Percentiles rank a stretch among this genome's conserved stretches.
These are phyloP conservation scores for Tenthredo notha DNA, from an alignment of 2,888 invertebrate genomes.

Conservation along the genomic window DNA sequence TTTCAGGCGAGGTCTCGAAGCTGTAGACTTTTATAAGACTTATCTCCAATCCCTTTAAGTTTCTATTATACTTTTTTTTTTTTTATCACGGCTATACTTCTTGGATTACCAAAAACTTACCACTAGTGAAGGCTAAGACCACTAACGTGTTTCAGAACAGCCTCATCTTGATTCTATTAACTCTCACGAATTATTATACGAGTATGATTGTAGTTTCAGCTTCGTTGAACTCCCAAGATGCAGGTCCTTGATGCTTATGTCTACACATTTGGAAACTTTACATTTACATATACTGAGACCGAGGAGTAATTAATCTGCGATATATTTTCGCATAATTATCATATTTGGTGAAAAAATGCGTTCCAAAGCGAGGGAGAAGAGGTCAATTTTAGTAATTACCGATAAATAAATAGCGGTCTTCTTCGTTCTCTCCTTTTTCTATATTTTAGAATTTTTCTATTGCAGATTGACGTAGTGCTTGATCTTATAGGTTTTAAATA, in stretches of 20 bases:
- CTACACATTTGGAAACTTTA: neutral
- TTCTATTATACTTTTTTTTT: neutral
- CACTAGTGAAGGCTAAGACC: neutral
- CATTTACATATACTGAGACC: neutral
- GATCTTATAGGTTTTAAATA: slow-evolving; percentile 5
- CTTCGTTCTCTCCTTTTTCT: neutral
- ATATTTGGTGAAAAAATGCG: neutral
- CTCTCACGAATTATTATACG: slow-evolving; percentile 9
- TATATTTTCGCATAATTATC: neutral
- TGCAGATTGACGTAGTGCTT: neutral
- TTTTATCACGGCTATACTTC: neutral
- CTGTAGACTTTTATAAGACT: neutral
- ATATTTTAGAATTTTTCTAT: neutral
- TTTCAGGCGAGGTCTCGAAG: neutral
- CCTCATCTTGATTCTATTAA: slow-evolving; percentile 12
- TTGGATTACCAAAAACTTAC: slow-evolving; percentile 31
- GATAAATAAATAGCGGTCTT: neutral
- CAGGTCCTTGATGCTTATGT: neutral
- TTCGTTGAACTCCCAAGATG: neutral
- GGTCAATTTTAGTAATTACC: neutral
- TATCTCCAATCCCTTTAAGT: neutral
- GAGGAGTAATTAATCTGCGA: neutral
- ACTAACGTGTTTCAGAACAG: neutral
- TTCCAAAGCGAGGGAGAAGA: neutral
- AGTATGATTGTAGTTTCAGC: neutral